Evolutionary conservation across 2,888 invertebrate species (phyloP), one percentile per base, ranked within the genome.

Genomic region (Mythimna albipuncta): DNA sequence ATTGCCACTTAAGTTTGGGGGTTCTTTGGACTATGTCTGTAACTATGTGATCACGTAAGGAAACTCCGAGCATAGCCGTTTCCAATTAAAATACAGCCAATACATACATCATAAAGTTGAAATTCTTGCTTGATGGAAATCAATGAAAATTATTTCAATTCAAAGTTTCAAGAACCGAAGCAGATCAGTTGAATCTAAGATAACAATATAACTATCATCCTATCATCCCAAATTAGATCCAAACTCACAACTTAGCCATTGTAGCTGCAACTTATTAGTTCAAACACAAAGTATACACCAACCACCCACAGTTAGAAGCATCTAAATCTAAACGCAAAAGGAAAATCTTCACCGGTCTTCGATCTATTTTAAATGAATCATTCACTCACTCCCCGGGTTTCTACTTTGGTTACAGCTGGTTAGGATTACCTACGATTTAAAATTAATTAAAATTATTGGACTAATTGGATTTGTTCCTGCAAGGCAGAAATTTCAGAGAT

Each of bases 271-370:
- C 58, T 74, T 82, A 82, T 78, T 63, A 67, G 47, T 64, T 54
- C 3, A 72, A 65, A 52, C 19, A 59, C 81, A 61, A 72, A 81
- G 79, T 69, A 62, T 58, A 54, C 35, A 47, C 38, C 7, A 41
- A 55, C 84, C 85, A 77, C 83, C 77, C 85, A 72, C 81, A 67
- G 75, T 69, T 64, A 32, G 35, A 52, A 66, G 58, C 57, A 47
- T 73, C 84, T 85, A 83, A 85, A 81, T 85, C 69, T 55, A 77
- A 74, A 71, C 52, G 50, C 64, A 85, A 85, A 83, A 85, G 59
- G 77, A 83, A 75, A 65, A 69, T 32, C 55, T 69, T 44, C 44
- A 47, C n/a, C 72, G 52, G 47, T 67, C 77, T 72, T 79, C 72
- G 71, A 73, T 83, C 76, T 79, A 75, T 81, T 82, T 82, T 83